Evolutionary conservation across 2,888 invertebrate genomes (phyloP).

Genomic region (Mycalesis mineus): DNA sequence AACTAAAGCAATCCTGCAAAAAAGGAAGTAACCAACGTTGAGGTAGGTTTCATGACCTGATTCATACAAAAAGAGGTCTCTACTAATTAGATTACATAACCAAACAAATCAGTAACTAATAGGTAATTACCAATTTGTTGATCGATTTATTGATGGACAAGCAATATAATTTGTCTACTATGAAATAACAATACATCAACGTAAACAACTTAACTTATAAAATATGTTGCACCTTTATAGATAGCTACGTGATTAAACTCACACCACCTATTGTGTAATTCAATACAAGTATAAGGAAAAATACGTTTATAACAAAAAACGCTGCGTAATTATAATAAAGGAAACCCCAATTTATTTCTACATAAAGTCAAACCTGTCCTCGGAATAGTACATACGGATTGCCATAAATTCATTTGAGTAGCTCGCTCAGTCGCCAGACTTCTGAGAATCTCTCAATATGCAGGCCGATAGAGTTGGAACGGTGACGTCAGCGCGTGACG

Average conservation of each 20-base stretch:
- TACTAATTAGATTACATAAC: not conserved
- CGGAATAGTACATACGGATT: slow-evolving; percentile 17
- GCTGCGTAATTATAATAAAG: slow-evolving; percentile 12
- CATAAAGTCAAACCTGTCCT: slow-evolving; percentile 21
- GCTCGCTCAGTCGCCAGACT: slow-evolving; percentile 43
- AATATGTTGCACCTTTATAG: not conserved
- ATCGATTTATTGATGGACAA: not conserved
- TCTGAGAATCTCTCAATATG: slow-evolving; percentile 48
- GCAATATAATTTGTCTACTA: slow-evolving; percentile 1
- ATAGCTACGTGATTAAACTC: slow-evolving; percentile 22
- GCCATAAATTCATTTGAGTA: slow-evolving; percentile 33
- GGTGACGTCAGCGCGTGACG: slow-evolving; percentile 61
- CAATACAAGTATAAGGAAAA: slow-evolving; percentile 17
- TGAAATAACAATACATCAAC: not conserved
- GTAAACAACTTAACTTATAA: not conserved
- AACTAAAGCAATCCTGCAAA: too few relatives aligned
- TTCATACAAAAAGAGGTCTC: not conserved
- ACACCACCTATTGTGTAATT: slow-evolving; percentile 14
- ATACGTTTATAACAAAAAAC: slow-evolving; percentile 1
- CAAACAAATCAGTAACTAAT: too few relatives aligned
- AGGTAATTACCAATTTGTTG: too few relatives aligned
- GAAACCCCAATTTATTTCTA: slow-evolving; percentile 10
- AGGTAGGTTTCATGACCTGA: too few relatives aligned
- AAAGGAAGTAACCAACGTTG: too few relatives aligned
- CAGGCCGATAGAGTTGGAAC: slow-evolving; percentile 35